Evolutionary conservation across 1,140 invertebrate genomes (phyloP).

Genomic region (Sarcophaga peregrina): DNA sequence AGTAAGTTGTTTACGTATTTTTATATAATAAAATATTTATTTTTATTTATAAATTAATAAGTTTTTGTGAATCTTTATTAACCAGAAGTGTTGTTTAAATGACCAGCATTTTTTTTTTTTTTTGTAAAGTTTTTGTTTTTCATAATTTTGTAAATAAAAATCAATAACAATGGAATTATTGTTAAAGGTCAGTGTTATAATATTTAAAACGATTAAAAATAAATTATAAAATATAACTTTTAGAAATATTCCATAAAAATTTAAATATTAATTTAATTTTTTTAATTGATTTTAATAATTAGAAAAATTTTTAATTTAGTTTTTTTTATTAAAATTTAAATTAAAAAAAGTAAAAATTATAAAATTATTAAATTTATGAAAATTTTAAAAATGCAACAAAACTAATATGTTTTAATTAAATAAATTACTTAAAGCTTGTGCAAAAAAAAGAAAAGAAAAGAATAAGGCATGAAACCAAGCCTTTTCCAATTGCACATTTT

Average conservation of each 20-base stretch:
- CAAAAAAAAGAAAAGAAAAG: too few relatives aligned
- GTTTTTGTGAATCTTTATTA: neutral
- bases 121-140: neutral
- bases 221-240: neutral
- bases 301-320: too few relatives aligned
- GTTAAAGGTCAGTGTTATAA: neutral
- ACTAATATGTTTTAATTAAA: too few relatives aligned
- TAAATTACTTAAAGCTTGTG: too few relatives aligned
- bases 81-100: constrained; percentile 4
- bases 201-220: neutral
- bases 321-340: too few relatives aligned
- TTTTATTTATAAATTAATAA: neutral
- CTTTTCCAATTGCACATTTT: too few relatives aligned
- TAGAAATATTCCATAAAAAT: neutral
- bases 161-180: neutral
- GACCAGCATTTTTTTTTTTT: neutral
- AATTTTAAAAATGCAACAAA: too few relatives aligned
- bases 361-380: too few relatives aligned
- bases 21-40: neutral
- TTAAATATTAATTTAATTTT: too few relatives aligned
- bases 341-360: too few relatives aligned
- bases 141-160: neutral
- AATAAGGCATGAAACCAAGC: too few relatives aligned
- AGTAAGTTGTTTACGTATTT: constrained; percentile 20
- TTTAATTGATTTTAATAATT: too few relatives aligned